Percentiles rank a stretch among this genome's conserved stretches.
phyloP scores from a whole-genome alignment of 2,113 vertebrate species.

The cattle (Bos taurus) region ARS-UCD2.0 NC_037329.1:45089001-45089500 shows the following conservation, averaged over 20 bases:
- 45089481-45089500: neutral
- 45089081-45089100: neutral
- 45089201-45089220: neutral
- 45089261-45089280: neutral
- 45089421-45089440: neutral
- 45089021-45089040: neutral
- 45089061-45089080: neutral
- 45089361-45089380: neutral
- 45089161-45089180: neutral
- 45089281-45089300: neutral
- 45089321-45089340: neutral
- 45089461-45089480: neutral
- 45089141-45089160: neutral
- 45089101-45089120: neutral
- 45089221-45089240: fast-evolving
- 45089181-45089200: fast-evolving
- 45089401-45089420: neutral
- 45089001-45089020: neutral
- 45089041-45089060: neutral
- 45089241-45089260: neutral
- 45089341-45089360: neutral
- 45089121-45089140: neutral
- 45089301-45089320: neutral
- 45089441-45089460: neutral
- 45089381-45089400: neutral